Percentiles rank a stretch among this genome's conserved stretches.
Conservation (phyloP, 2,888 invertebrate genomes). For the Xestia xanthographa region DNA sequence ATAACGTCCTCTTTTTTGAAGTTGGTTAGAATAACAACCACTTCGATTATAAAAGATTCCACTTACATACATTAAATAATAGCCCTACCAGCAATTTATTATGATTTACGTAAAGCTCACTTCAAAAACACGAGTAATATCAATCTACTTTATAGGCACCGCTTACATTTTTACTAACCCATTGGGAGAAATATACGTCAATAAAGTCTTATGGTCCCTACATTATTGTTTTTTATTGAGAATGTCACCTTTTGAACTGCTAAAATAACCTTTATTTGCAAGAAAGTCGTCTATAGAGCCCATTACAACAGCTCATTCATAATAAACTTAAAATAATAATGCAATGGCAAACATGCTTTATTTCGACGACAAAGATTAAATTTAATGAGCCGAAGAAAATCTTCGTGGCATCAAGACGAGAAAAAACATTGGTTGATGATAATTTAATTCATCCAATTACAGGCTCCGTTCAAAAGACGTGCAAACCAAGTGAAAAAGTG, state of each 20-base stretch:
- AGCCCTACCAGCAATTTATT: not conserved
- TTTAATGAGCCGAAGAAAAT: too few species aligned
- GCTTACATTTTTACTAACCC: slow-evolving; percentile 33
- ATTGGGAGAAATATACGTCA: slow-evolving; percentile 30
- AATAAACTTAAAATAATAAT: not conserved
- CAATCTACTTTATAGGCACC: slow-evolving; percentile 35
- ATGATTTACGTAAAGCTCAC: slow-evolving; percentile 13
- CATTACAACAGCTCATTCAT: not conserved
- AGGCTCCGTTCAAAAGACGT: too few species aligned
- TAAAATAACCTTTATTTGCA: not conserved
- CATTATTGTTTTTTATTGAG: slow-evolving; percentile 25
- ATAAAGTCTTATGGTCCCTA: slow-evolving; percentile 18
- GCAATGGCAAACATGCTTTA: not conserved
- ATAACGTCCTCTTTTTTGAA: not conserved
- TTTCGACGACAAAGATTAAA: too few species aligned
- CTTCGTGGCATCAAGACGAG: too few species aligned
- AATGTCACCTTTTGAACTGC: slow-evolving; percentile 7
- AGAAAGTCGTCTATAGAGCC: too few species aligned
- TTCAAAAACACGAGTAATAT: slow-evolving; percentile 39
- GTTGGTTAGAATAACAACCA: not conserved
- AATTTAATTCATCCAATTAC: too few species aligned
- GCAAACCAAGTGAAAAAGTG: too few species aligned
- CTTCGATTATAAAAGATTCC: not conserved
- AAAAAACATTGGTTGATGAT: too few species aligned
- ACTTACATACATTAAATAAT: not conserved